Evolutionary conservation across 2,113 vertebrate genomes (phyloP), one percentile per base, ranked within the genome.

Genomic region (Pygoscelis adeliae): DNA sequence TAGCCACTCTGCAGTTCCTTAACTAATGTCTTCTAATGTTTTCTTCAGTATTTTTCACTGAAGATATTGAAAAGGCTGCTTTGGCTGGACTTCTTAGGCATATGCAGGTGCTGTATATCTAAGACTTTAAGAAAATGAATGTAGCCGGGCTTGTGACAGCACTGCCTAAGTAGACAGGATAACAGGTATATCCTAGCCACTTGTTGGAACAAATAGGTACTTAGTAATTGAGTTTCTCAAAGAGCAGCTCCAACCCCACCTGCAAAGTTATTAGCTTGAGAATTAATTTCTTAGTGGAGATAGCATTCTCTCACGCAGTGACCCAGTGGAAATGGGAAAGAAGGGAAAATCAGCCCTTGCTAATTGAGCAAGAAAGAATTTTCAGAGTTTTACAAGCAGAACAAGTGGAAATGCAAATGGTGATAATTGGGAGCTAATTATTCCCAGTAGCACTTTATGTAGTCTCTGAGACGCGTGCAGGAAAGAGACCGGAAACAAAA

Each of bases 221-320:
- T 78, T 78, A 66, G 36, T 15, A 50, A 69, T 10, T 27, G 21
- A 66, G 9, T 58, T 77, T 44, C 34, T 84, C 14, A 38, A 89
- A 89, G 11, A 85, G n/a, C 6, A 63, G 7, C 8, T 78, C 16
- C 12, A 65, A 25, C 5, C 1, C 6, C 16, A 30, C 23, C 40
- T 62, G 10, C 8, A 56, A 62, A 55, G 10, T 53, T 40, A n/a
- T 20, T 61, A 46, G 1, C 9, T 17, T 44, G n/a, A 50, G 46
- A 87, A 65, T 38, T 55, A 55, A 47, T 82, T 62, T 86, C 38
- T 56, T 36, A 40, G 14, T 65, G 44, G 22, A 69, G 34, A 40
- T 13, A 46, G 5, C n/a, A 7, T 2, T 61, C 1, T 62, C 15
- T 71, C 34, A 40, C 1, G 1, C 26, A 59, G 20, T 49, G 16